A percentile compares a stretch with the other conserved stretches of the same genome.
Conservation (phyloP, 1,140 invertebrate genomes). For the Sarcophaga peregrina region DNA sequence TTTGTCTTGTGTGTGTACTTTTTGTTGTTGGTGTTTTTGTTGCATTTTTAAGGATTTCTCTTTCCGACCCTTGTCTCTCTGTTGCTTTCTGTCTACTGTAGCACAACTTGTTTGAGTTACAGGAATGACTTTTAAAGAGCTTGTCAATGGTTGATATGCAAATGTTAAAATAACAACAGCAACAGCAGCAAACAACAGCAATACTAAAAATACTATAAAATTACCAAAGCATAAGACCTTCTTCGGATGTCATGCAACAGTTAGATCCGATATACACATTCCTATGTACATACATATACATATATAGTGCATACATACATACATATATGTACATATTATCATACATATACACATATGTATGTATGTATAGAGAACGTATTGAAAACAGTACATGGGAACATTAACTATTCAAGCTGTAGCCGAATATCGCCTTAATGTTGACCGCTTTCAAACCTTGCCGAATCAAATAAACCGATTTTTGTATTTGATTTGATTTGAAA, state of each 20-base stretch:
- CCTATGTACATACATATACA: no score
- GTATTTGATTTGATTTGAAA: no score
- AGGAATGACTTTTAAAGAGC: slow-evolving; percentile 1
- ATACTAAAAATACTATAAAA: neutral
- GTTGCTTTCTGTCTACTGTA: neutral
- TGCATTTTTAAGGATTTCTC: no score
- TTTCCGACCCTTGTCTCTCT: no score
- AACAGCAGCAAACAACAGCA: no score
- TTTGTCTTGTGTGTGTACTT: neutral
- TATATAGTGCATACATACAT: neutral
- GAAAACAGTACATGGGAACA: no score
- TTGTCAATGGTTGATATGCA: slow-evolving; percentile 3
- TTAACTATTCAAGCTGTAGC: no score
- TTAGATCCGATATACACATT: neutral
- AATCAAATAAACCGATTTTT: no score
- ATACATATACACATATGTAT: no score
- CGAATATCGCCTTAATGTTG: no score
- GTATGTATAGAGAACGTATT: no score
- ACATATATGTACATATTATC: neutral
- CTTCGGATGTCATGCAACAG: slow-evolving; percentile 13
- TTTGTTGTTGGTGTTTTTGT: slow-evolving; percentile 3
- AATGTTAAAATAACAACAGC: slow-evolving; percentile 7
- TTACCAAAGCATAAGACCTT: slow-evolving; percentile 7
- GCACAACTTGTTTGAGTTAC: slow-evolving; percentile 5
- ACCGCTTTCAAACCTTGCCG: no score